These are phyloP conservation scores for Sipha maydis DNA, from an alignment of 2,888 invertebrate genomes.

Conservation along the genomic window DNA sequence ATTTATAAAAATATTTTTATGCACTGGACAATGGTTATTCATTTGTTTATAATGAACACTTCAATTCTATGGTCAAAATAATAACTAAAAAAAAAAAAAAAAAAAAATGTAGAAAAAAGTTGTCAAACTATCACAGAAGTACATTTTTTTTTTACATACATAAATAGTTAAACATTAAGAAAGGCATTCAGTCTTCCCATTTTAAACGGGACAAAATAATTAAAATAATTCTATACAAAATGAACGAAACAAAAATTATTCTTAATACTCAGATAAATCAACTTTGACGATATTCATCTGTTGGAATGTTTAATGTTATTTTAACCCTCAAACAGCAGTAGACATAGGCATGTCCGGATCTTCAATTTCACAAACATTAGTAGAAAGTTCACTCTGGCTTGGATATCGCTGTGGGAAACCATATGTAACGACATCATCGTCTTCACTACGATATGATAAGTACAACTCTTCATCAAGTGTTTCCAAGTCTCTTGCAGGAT, in stretches of 20 bases:
- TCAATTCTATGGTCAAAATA: constrained; percentile 19
- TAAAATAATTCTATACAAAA: constrained; percentile 50
- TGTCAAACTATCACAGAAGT: constrained; percentile 60
- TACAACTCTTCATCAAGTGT: constrained; percentile 77
- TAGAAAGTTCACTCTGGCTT: constrained; percentile 88
- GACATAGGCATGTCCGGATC: constrained; percentile 68
- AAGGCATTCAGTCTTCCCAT: constrained; percentile 59
- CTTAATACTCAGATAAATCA: constrained; percentile 22
- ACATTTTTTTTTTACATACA: constrained; percentile 37
- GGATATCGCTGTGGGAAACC: constrained; percentile 73
- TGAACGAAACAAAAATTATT: constrained; percentile 27
- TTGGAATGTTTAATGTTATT: constrained; percentile 43
- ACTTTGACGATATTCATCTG: constrained; percentile 27
- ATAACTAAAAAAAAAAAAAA: constrained; percentile 36
- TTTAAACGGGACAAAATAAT: constrained; percentile 39
- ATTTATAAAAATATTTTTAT: constrained; percentile 47
- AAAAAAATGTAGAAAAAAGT: constrained; percentile 40
- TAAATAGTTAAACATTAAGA: constrained; percentile 48
- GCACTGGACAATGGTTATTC: constrained; percentile 23
- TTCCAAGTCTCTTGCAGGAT: constrained; percentile 75
- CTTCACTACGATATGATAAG: constrained; percentile 74
- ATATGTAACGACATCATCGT: constrained; percentile 69
- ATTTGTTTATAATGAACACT: neutral
- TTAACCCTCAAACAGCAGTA: constrained; percentile 38
- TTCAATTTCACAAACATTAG: constrained; percentile 91